Evolutionary conservation across 2,888 invertebrate species (phyloP).

Genomic region (Drosophila lacicola): DNA sequence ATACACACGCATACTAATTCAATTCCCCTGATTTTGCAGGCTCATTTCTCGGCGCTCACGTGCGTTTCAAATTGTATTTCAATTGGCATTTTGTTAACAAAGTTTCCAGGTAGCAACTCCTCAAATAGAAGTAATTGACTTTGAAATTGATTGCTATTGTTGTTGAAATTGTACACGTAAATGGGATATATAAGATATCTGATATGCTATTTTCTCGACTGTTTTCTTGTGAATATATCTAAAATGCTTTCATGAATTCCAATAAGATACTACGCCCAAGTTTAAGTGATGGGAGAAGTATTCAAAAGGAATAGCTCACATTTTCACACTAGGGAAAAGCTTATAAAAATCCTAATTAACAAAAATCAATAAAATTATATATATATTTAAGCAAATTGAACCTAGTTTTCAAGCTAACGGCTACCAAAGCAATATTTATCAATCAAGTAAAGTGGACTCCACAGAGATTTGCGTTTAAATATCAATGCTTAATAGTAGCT

Average conservation of each 20-base stretch:
- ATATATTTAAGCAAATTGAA: too few relatives aligned
- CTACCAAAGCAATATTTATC: background rate
- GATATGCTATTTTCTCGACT: conserved; percentile 3
- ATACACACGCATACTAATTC: background rate
- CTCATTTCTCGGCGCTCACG: conserved; percentile 30
- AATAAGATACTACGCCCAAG: background rate
- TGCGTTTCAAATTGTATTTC: conserved; percentile 49
- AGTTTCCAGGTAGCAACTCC: conserved; percentile 19
- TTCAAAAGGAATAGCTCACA: background rate
- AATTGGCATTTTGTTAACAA: conserved; percentile 37
- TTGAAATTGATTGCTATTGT: conserved; percentile 30
- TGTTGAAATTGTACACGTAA: conserved; percentile 4
- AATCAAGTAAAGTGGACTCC: background rate
- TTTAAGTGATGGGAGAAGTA: background rate
- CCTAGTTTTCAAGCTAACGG: too few relatives aligned
- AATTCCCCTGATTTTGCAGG: conserved; percentile 15
- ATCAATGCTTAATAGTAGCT: background rate
- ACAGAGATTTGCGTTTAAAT: background rate
- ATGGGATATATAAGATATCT: conserved; percentile 1
- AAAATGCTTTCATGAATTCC: background rate
- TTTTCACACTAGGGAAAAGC: background rate
- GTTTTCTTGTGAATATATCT: background rate
- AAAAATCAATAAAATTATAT: too few relatives aligned
- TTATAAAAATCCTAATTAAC: background rate
- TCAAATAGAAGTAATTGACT: conserved; percentile 37